Conservation (phyloP, 2,888 invertebrate species). For the Baronia brevicornis region DNA sequence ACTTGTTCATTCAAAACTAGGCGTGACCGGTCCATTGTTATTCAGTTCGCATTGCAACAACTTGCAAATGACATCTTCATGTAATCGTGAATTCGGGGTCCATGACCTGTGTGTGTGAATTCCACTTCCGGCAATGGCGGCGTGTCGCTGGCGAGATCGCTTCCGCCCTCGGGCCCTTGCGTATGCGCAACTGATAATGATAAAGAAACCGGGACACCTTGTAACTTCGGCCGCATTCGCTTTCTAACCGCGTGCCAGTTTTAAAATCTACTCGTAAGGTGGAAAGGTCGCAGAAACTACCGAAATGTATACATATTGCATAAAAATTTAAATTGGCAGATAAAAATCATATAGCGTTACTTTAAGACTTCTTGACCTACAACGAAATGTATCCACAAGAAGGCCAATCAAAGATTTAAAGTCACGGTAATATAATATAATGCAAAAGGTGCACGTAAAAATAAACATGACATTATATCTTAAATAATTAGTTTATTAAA, state of each 20-base stretch:
- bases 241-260: constrained; percentile 12
- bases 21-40: constrained; percentile 40
- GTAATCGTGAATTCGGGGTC: constrained; percentile 46
- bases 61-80: constrained; percentile 45
- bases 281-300: no score
- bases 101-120: constrained; percentile 44
- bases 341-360: no score
- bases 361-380: no score
- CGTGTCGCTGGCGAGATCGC: constrained; percentile 43
- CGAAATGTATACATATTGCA: no score
- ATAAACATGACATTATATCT: no score
- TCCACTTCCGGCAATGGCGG: constrained; percentile 41
- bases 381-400: no score
- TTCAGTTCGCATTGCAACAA: constrained; percentile 34
- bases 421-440: no score
- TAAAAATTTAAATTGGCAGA: no score
- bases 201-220: constrained; percentile 23
- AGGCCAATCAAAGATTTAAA: no score
- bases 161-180: constrained; percentile 40
- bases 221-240: constrained; percentile 4
- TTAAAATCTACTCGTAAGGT: no score
- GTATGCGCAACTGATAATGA: constrained; percentile 29
- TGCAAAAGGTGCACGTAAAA: no score
- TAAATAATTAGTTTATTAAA: no score
- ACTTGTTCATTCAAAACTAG: constrained; percentile 48